Conservation (phyloP, 2,888 invertebrate species). For the Platycnemis pennipes region DNA sequence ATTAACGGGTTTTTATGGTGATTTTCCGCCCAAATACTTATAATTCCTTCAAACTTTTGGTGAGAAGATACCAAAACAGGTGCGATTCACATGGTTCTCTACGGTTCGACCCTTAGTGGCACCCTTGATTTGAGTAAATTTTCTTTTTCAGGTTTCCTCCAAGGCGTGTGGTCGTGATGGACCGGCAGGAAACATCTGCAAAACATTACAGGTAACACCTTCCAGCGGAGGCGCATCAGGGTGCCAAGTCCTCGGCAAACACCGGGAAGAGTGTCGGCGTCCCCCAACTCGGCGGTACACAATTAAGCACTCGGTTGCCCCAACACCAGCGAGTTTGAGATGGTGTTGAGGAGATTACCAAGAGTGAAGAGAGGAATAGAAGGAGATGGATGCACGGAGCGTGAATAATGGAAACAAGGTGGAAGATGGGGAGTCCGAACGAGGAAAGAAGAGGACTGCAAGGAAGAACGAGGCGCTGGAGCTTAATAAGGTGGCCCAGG, state of each 20-base stretch:
- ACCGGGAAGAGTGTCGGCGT: neutral
- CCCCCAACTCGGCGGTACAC: neutral
- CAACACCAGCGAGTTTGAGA: constrained; percentile 17
- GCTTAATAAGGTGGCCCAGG: neutral
- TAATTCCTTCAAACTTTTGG: no score
- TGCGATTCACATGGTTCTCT: no score
- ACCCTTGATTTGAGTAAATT: neutral
- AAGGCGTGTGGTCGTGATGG: neutral
- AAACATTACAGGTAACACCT: neutral
- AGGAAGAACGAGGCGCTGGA: neutral
- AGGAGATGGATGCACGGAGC: neutral
- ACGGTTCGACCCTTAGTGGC: neutral
- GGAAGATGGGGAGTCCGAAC: neutral
- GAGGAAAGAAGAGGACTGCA: neutral
- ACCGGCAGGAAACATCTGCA: neutral
- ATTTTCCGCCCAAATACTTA: no score
- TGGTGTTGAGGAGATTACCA: constrained; percentile 14
- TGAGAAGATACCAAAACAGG: no score
- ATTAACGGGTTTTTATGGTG: no score
- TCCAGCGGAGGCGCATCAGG: neutral
- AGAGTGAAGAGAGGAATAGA: neutral
- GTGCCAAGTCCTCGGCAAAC: neutral
- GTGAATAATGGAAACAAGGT: neutral
- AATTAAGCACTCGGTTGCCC: constrained; percentile 7
- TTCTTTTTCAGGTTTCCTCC: neutral